Percentiles rank a stretch among this genome's conserved stretches.
phyloP scores from a whole-genome alignment of 2,113 vertebrate species.

The Ceratotherium simum region DNA sequence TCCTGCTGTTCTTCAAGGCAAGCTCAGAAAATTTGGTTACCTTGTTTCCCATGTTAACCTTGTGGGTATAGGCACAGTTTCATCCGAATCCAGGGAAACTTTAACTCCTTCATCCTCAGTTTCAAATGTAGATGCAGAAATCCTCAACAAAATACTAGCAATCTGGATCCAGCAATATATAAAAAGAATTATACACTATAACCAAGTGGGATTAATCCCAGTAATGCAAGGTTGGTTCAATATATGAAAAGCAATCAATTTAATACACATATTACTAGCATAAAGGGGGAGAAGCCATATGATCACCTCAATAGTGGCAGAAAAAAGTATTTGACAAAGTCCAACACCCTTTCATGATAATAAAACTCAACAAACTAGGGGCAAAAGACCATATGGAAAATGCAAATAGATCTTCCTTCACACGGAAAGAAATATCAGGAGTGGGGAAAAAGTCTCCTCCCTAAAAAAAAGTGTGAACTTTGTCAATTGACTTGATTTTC shows the following conservation, averaged over 20 bases:
- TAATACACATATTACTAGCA: not conserved
- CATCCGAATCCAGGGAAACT: too few species aligned
- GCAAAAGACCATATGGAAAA: not conserved
- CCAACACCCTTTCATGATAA: not conserved
- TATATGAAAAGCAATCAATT: not conserved
- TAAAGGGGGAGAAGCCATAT: not conserved
- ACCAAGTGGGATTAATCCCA: not conserved
- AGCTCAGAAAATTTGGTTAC: too few species aligned
- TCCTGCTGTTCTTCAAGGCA: too few species aligned
- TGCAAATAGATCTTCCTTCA: not conserved
- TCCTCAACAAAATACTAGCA: not conserved
- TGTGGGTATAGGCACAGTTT: too few species aligned
- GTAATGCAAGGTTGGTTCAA: constrained; percentile 50
- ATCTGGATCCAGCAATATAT: not conserved
- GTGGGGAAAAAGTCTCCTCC: not conserved
- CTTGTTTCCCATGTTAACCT: too few species aligned
- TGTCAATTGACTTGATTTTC: not conserved
- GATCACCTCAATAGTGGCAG: not conserved
- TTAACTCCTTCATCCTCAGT: too few species aligned
- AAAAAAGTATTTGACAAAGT: not conserved
- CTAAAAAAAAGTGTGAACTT: not conserved
- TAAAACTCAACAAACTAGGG: not conserved
- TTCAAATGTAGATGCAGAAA: not conserved
- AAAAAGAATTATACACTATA: not conserved
- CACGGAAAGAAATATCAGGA: not conserved